Base-by-base conservation (phyloP, 2,888 invertebrate genomes). In the Coleophora flavipennella region DNA sequence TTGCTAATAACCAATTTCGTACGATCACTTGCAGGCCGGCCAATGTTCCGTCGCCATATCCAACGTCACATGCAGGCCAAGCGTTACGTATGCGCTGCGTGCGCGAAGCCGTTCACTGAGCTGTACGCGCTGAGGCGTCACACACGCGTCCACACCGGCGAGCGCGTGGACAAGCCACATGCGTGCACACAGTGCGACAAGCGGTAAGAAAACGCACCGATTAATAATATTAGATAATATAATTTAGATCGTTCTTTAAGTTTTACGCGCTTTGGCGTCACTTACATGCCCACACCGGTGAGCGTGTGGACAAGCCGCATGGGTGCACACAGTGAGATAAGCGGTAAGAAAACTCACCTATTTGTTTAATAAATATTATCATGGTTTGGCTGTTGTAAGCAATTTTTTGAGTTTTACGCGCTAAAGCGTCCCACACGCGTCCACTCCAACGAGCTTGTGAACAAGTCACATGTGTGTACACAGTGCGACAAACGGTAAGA, bases 161-260 rank as follows among this genome's bases (percentile, higher is more conserved):
- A 85, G 52, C 60, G 60, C 8, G 49, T 62, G 1, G 85, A 85
- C 51, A 86, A 86, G 56, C 81, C 71, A 43, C 73, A 83, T 53
- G 55, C 57, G 31, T 88, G 88, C 59, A 58, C 63, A 9, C 48
- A 72, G 1, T 88, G 88, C 49, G 81, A 80, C 13, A 88, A 87
- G 58, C 75, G 80, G 76, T 85, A 36, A 3, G 25, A 20, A 20
- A 20, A n/a, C n/a, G n/a, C n/a, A n/a, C n/a, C n/a, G n/a, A n/a
- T n/a, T n/a, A n/a, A n/a, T n/a, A n/a, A n/a, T n/a, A n/a, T n/a
- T n/a, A n/a, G n/a, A n/a, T n/a, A n/a, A n/a, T n/a, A n/a, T n/a
- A n/a, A n/a, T n/a, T n/a, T n/a, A n/a, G n/a, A n/a, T n/a, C 75
- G 33, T 88, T 87, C 64, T 67, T 80, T 1, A 88, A 88, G 60